Evolutionary conservation across 2,888 invertebrate species (phyloP).

Genomic region (Bembecia ichneumoniformis): DNA sequence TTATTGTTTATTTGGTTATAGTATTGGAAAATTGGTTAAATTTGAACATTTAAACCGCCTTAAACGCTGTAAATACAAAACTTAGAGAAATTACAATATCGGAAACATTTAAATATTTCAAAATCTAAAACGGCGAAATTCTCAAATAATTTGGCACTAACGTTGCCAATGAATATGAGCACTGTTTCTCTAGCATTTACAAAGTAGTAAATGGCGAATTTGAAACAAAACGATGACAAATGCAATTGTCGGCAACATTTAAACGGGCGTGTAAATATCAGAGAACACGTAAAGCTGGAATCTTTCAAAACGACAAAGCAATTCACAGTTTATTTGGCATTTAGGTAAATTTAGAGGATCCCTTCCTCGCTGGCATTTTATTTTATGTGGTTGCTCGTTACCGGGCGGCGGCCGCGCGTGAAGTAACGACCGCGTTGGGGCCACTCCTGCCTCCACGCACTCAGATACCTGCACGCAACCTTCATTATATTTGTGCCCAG

Average conservation of each 20-base stretch:
- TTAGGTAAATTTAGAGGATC: constrained; percentile 67
- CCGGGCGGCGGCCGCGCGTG: constrained; percentile 64
- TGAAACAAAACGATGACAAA: background rate
- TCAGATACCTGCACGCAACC: constrained; percentile 9
- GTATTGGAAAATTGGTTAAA: no score
- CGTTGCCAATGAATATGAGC: no score
- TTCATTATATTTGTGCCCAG: constrained; percentile 1
- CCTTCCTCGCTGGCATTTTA: constrained; percentile 66
- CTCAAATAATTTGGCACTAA: no score
- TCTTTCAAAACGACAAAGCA: constrained; percentile 61
- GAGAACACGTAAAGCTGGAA: background rate
- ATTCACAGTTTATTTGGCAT: constrained; percentile 70
- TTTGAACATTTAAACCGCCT: no score
- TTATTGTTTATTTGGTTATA: no score
- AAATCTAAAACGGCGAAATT: no score
- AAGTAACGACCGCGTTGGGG: constrained; percentile 64
- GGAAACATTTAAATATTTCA: no score
- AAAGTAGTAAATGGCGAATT: background rate
- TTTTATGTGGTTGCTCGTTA: constrained; percentile 70
- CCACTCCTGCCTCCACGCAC: constrained; percentile 18
- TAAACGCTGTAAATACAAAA: no score
- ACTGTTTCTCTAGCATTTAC: no score
- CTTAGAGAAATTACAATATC: no score
- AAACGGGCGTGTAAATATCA: background rate
- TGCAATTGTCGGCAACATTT: background rate